These are phyloP conservation scores for Calycopis cecrops DNA, from an alignment of 1,140 invertebrate species.

Conservation along the genomic window DNA sequence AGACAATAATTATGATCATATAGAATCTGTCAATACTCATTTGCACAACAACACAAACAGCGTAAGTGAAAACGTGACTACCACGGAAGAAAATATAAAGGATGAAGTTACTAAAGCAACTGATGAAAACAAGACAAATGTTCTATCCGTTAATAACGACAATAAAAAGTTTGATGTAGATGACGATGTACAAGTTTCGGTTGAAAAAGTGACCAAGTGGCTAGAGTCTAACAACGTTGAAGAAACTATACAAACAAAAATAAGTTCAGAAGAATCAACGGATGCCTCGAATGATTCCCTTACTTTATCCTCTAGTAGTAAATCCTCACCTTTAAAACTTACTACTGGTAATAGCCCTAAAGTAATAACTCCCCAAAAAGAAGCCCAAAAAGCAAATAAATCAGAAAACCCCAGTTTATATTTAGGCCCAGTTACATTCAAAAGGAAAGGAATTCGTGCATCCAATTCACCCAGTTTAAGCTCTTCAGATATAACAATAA, in stretches of 20 bases:
- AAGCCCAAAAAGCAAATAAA: slow-evolving; percentile 13
- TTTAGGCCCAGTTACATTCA: slow-evolving; percentile 41
- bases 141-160: not conserved
- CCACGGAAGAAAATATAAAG: too few relatives aligned
- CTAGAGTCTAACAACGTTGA: slow-evolving; percentile 13
- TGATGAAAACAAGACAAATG: not conserved
- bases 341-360: too few relatives aligned
- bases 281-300: too few relatives aligned
- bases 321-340: too few relatives aligned
- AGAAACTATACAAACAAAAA: too few relatives aligned
- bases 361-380: too few relatives aligned
- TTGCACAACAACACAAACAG: too few relatives aligned
- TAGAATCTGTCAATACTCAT: too few relatives aligned
- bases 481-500: slow-evolving; percentile 10
- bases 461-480: slow-evolving; percentile 21
- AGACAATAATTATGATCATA: not conserved
- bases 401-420: slow-evolving; percentile 11
- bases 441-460: slow-evolving; percentile 33
- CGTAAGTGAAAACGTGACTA: too few relatives aligned
- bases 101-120: too few relatives aligned
- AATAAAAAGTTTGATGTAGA: not conserved
- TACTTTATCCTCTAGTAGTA: too few relatives aligned
- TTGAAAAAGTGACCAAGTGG: slow-evolving; percentile 50
- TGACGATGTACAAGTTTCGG: slow-evolving; percentile 30
- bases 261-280: too few relatives aligned